phyloP scores from a whole-genome alignment of 2,113 vertebrate species.

The Corythaeola cristata region DNA sequence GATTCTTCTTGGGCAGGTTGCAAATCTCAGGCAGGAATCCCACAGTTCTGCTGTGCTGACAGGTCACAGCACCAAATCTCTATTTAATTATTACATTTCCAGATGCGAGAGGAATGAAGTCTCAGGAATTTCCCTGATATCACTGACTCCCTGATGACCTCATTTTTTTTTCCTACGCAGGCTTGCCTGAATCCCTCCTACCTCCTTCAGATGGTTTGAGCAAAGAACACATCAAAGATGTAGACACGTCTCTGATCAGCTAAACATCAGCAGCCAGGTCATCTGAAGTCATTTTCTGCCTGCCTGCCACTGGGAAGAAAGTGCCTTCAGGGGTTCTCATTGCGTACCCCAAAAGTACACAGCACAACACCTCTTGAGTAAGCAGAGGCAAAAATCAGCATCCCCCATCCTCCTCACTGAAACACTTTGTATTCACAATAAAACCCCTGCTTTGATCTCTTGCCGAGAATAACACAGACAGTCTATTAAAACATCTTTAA shows the following conservation, averaged over 20 bases:
- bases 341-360: constrained; percentile 12
- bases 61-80: not conserved
- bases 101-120: not conserved
- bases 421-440: not conserved
- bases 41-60: not conserved
- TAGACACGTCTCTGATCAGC: not conserved
- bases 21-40: not conserved
- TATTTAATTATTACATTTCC: not conserved
- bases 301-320: constrained; percentile 9
- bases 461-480: constrained; percentile 52
- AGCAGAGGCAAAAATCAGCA: constrained; percentile 1
- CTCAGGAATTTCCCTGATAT: not conserved
- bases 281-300: not conserved
- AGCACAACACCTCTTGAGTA: not conserved
- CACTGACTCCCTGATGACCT: not conserved
- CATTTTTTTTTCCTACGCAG: not conserved
- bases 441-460: constrained; percentile 19
- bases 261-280: not conserved
- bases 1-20: not conserved
- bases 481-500: constrained; percentile 54
- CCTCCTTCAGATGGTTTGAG: constrained; percentile 5
- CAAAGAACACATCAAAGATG: constrained; percentile 41
- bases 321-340: constrained; percentile 26
- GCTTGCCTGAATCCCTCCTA: not conserved
- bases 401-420: constrained; percentile 5